Conservation (phyloP, 2,113 vertebrate genomes). For the Caretta caretta region DNA sequence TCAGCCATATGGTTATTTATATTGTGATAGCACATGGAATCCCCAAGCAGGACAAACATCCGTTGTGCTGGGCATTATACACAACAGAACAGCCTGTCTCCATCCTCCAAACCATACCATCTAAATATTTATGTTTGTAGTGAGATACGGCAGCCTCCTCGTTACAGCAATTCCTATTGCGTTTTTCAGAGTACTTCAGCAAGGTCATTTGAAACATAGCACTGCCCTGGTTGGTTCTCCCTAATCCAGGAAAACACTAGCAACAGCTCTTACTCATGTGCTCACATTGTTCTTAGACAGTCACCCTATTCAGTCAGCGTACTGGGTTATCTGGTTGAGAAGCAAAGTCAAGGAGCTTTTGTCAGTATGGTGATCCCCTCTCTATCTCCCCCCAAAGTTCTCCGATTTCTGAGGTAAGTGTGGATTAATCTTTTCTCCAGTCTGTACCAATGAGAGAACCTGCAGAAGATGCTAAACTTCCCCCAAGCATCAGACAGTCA, state of each 20-base stretch:
- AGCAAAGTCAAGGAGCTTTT: fast-evolving
- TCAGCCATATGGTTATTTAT: neutral
- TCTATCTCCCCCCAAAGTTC: fast-evolving
- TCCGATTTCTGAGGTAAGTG: neutral
- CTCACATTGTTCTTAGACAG: fast-evolving
- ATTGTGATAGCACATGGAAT: no score
- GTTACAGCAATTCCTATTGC: neutral
- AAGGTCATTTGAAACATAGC: neutral
- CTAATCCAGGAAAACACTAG: neutral
- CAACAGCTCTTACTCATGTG: neutral
- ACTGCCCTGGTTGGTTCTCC: neutral
- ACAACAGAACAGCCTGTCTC: neutral
- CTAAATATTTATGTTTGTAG: fast-evolving
- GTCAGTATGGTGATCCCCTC: fast-evolving
- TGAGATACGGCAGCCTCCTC: neutral
- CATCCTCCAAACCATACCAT: fast-evolving
- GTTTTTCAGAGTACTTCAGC: neutral
- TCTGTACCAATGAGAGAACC: neutral
- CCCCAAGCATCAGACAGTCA: neutral
- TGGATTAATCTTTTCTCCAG: neutral
- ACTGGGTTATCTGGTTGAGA: fast-evolving
- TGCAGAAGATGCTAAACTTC: neutral
- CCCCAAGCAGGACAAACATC: neutral
- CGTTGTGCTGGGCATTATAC: neutral
- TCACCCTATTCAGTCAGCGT: neutral